A percentile compares a stretch with the other conserved stretches of the same genome.
phyloP scores from a whole-genome alignment of 2,797 vertebrate genomes.

The Leptatherina wallacei region DNA sequence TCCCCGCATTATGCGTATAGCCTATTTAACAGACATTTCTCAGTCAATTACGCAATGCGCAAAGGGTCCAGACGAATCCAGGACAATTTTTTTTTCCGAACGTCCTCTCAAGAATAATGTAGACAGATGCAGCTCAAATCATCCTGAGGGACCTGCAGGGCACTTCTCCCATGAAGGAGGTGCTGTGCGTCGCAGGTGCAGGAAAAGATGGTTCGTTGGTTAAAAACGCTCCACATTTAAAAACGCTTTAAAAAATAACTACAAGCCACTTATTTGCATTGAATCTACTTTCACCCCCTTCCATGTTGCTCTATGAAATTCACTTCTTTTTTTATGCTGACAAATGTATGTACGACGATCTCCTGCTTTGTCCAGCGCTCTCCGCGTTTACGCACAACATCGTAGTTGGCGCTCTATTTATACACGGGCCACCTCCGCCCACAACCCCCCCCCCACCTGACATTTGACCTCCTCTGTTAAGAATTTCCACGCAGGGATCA shows the following conservation, averaged over 20 bases:
- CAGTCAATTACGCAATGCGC: slow-evolving; percentile 49
- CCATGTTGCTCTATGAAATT: not conserved
- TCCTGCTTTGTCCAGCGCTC: not conserved
- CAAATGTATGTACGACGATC: not conserved
- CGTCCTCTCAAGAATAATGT: not conserved
- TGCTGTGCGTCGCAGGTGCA: not conserved
- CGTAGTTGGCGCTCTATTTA: slow-evolving; percentile 58
- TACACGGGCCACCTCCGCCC: slow-evolving; percentile 19
- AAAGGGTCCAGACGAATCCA: slow-evolving; percentile 28
- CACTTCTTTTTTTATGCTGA: not conserved
- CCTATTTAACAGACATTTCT: slow-evolving; percentile 11
- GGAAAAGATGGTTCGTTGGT: not conserved
- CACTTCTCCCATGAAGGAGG: not conserved
- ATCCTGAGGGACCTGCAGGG: slow-evolving; percentile 12
- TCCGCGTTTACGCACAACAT: slow-evolving; percentile 48
- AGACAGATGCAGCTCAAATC: slow-evolving; percentile 24
- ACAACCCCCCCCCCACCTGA: slow-evolving; percentile 1
- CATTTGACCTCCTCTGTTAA: slow-evolving; percentile 15
- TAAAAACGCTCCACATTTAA: slow-evolving; percentile 17
- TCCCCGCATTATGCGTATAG: slow-evolving; percentile 39
- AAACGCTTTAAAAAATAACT: not conserved
- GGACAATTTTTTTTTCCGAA: not conserved
- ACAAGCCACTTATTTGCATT: not conserved
- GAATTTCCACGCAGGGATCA: slow-evolving; percentile 26
- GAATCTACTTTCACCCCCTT: not conserved